Evolutionary conservation across 2,888 invertebrate genomes (phyloP), one percentile per base, ranked within the genome.

Genomic region (Cataglyphis albicans): DNA sequence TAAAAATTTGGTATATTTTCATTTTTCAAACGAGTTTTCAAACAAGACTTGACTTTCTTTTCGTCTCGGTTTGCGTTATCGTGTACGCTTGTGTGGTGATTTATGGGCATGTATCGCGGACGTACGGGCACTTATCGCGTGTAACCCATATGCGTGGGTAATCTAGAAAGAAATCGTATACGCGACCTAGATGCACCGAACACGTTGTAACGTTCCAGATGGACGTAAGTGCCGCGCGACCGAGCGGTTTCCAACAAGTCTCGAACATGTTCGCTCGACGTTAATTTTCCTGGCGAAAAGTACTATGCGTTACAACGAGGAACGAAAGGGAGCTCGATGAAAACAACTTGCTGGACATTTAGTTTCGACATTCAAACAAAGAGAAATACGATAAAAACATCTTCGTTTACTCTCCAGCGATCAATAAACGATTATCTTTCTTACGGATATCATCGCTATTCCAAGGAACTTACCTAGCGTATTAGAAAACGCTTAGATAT

Each of bases 251-350:
- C 75, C 21, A 73, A 59, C 55, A n/a, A 80, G 61, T 81, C 86
- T 86, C 85, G 65, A 84, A 87, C 85, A 73, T 87, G 87, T 84
- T 83, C 73, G 73, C 72, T 55, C 83, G 82, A 83, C 86, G 85
- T 86, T 90, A 90, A 89, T 90, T 89, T 80, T 84, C 61, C 32
- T 75, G 38, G 78, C 63, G 82, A 74, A 83, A 88, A 52, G 52
- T 52, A 85, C 84, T 88, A 52, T 52, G n/a, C 78, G 83, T 83
- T 88, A 84, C 74, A 63, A 21, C 52, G 67, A 32, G 48, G 29
- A 64, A 25, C 12, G 73, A 67, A 57, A 32, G 76, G 21, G 76
- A 78, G 57, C 18, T 70, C 70, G 59, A 59, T 59, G 72, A 59
- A 44, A 59, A 57, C 44, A 64, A 72, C 78, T 78, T 32, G 57